These are phyloP conservation scores for Fistularia commersonii DNA, from an alignment of 2,797 vertebrate genomes.

Conservation along the genomic window DNA sequence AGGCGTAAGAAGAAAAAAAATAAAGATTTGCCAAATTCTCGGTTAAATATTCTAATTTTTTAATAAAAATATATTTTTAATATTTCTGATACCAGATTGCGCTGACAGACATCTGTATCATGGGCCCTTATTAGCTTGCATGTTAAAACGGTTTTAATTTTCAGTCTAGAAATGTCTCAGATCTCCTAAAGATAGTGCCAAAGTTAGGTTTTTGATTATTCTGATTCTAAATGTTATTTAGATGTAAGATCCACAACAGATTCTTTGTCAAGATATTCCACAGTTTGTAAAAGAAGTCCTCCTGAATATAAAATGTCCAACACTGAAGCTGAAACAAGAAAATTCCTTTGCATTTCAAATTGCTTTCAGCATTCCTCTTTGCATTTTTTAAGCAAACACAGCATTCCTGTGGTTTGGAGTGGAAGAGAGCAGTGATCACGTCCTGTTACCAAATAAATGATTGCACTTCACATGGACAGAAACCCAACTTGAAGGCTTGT, in stretches of 20 bases:
- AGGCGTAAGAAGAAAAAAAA: too few species aligned
- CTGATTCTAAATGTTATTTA: conserved; percentile 3
- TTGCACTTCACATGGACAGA: conserved; percentile 55
- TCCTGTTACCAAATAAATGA: conserved; percentile 56
- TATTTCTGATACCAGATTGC: too few species aligned
- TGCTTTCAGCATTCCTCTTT: conserved; percentile 34
- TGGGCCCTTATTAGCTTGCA: too few species aligned
- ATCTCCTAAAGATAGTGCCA: too few species aligned
- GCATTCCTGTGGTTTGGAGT: conserved; percentile 64
- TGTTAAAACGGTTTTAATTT: neutral
- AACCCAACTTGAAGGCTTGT: conserved; percentile 68
- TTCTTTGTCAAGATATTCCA: neutral
- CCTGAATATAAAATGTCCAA: conserved; percentile 12
- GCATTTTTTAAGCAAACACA: conserved; percentile 55
- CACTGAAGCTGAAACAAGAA: conserved; percentile 23
- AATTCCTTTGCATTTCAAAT: conserved; percentile 28
- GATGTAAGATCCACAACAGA: too few species aligned
- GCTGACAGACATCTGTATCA: too few species aligned
- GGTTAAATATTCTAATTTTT: too few species aligned
- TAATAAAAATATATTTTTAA: too few species aligned
- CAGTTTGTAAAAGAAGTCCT: neutral
- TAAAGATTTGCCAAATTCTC: too few species aligned
- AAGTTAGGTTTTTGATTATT: neutral
- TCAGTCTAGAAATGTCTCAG: neutral
- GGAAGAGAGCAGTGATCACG: conserved; percentile 45